Evolutionary conservation across 2,113 vertebrate species (phyloP), one percentile per base, ranked within the genome.

Genomic region (Raja brachyura): DNA sequence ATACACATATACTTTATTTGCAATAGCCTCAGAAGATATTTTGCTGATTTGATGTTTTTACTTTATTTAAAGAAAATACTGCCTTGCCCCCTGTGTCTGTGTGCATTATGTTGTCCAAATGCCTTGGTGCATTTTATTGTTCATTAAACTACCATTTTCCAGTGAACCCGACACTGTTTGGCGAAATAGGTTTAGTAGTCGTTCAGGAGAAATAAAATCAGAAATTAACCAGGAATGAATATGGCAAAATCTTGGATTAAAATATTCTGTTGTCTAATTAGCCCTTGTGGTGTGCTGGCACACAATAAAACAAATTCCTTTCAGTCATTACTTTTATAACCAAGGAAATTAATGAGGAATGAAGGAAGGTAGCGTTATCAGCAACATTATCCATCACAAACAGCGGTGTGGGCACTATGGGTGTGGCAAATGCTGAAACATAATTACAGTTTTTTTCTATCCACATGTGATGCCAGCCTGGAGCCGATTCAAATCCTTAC

Each of bases 61-160:
- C 18, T 90, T 90, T 22, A 68, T 11, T 90, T n/a, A 68, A 90
- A n/a, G 81, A 86, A 90, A 90, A 66, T 33, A 13, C 31, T 90
- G 63, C 18, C 63, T 68, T 68, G 63, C 16, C 31, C 63, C 14
- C 61, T 20, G 18, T 8, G 61, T 68, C n/a, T 66, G n/a, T 59
- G 54, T n/a, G 14, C 54, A 61, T 86, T 63, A 90, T 66, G n/a
- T 68, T 18, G 61, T 90, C n/a, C 86, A 68, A n/a, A 90, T 90
- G 86, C 31, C 39, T 39, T 90, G 61, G n/a, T 68, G 81, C 61
- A 22, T 6, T 90, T 90, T 68, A 90, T 88, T 33, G 6, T 86
- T 86, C 83, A 86, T 61, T 33, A 90, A 68, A 68, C 86, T n/a
- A 76, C 20, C 20, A 61, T 90, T 28, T 90, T 61, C 61, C 63